Evolutionary conservation across 2,113 vertebrate species (phyloP).

Genomic region (Rhinopomastus cyanomelas): DNA sequence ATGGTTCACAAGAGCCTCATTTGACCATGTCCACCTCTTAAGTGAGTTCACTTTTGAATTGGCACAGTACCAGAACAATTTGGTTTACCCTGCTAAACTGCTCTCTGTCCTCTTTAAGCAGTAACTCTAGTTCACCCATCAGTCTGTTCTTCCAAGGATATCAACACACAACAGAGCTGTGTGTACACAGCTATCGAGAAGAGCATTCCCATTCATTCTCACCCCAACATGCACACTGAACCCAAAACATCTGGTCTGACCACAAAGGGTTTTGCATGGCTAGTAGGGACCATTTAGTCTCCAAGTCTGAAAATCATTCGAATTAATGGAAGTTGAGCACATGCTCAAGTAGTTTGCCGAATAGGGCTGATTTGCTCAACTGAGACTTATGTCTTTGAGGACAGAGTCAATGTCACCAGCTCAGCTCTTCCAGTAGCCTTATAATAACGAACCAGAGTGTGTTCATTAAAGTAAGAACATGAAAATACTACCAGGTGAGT

Average conservation of each 20-base stretch:
- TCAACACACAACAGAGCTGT: background rate
- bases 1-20: background rate
- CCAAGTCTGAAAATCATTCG: background rate
- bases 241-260: background rate
- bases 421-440: background rate
- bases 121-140: background rate
- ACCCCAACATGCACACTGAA: background rate
- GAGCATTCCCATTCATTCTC: background rate
- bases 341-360: background rate
- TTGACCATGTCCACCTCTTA: background rate
- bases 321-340: background rate
- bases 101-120: background rate
- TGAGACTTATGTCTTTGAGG: background rate
- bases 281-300: background rate
- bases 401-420: background rate
- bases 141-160: background rate
- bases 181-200: background rate
- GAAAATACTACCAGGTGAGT: conserved; percentile 54
- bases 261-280: background rate
- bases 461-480: background rate
- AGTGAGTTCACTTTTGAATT: background rate
- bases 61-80: background rate
- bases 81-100: background rate
- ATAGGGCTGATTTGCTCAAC: conserved; percentile 18
- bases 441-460: background rate